phyloP scores from a whole-genome alignment of 2,797 vertebrate genomes.

The Helicolenus hilgendorfi region DNA sequence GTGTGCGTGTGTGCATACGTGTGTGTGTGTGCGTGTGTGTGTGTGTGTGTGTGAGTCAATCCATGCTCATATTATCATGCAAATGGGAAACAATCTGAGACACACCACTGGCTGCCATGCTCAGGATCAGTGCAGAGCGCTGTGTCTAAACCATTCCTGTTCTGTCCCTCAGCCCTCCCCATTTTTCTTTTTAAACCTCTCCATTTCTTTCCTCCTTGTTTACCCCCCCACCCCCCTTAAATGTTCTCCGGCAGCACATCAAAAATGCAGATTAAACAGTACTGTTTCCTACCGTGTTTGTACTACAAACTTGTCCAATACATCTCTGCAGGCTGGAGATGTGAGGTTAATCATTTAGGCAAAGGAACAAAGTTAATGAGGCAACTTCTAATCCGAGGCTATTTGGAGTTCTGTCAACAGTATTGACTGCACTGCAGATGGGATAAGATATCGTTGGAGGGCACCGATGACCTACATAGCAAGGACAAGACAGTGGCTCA shows the following conservation, averaged over 20 bases:
- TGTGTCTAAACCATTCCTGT: constrained; percentile 78
- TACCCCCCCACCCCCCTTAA: background rate
- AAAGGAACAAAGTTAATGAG: constrained; percentile 85
- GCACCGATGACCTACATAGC: constrained; percentile 85
- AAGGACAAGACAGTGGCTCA: constrained; percentile 83
- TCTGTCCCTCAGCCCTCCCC: constrained; percentile 26
- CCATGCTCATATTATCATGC: constrained; percentile 83
- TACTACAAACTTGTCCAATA: constrained; percentile 29
- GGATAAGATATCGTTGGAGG: constrained; percentile 83
- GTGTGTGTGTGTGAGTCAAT: constrained; percentile 35
- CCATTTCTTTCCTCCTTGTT: constrained; percentile 40
- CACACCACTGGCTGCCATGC: constrained; percentile 77
- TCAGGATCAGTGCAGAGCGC: constrained; percentile 73
- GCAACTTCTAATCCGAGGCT: constrained; percentile 81
- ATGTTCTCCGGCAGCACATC: constrained; percentile 46
- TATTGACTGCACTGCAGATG: constrained; percentile 84
- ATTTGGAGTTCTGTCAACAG: constrained; percentile 83
- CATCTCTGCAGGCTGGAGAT: constrained; percentile 36
- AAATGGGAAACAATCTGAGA: constrained; percentile 84
- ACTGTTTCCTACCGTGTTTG: background rate
- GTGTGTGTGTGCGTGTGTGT: background rate
- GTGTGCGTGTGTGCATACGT: constrained; percentile 21
- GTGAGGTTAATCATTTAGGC: constrained; percentile 81
- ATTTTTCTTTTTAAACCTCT: constrained; percentile 22
- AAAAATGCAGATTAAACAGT: constrained; percentile 50